Percentiles rank a stretch among this genome's conserved stretches.
These are phyloP conservation scores for Lepidurus packardi DNA, from an alignment of 1,140 invertebrate species.

Conservation along the genomic window DNA sequence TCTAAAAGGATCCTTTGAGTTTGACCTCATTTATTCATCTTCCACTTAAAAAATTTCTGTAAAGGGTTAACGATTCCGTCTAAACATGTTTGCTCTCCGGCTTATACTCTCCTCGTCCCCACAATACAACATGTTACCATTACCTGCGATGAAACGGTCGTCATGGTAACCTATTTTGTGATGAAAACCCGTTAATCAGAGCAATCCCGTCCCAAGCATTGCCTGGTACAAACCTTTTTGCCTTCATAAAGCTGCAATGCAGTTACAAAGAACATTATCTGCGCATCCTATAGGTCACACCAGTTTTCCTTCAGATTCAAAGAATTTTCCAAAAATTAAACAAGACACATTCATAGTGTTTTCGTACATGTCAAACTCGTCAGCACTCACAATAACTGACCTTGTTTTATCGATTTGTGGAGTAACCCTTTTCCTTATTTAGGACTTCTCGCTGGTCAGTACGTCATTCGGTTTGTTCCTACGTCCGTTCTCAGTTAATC, in stretches of 20 bases:
- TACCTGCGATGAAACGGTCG: not conserved
- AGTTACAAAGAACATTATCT: not conserved
- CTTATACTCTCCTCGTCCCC: not conserved
- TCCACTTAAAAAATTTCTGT: too few species aligned
- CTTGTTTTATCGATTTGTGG: not conserved
- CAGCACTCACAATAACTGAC: not conserved
- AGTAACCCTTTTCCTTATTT: slow-evolving; percentile 1
- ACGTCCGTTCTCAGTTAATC: slow-evolving; percentile 23
- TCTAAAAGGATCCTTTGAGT: too few species aligned
- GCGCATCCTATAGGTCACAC: too few species aligned
- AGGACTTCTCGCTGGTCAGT: not conserved
- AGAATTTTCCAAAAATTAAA: not conserved
- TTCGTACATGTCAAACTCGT: not conserved
- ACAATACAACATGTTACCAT: not conserved
- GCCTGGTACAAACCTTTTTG: not conserved
- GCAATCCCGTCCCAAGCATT: not conserved
- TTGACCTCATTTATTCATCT: too few species aligned
- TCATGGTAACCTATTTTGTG: slow-evolving; percentile 1
- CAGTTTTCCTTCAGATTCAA: too few species aligned
- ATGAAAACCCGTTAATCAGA: not conserved
- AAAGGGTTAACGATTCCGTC: too few species aligned
- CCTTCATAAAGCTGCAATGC: not conserved
- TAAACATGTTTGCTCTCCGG: too few species aligned
- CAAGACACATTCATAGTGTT: not conserved
- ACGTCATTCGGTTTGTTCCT: not conserved